Conservation (phyloP, 2,797 vertebrate species). For the Phataginus tricuspis region DNA sequence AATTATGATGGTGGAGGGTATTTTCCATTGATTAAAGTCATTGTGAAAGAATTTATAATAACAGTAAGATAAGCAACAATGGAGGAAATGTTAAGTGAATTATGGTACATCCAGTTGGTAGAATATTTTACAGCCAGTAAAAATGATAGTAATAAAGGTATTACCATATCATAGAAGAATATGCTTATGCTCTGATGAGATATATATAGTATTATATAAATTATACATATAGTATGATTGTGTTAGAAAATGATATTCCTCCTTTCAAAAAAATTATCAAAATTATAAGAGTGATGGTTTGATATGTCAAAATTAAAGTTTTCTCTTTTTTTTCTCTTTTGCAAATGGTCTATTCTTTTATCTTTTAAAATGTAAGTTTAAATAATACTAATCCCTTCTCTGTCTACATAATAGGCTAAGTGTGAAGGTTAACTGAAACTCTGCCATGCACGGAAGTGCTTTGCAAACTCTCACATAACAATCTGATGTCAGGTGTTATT, state of each 20-base stretch:
- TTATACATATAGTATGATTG: not conserved
- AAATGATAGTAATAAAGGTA: not conserved
- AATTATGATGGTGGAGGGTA: not conserved
- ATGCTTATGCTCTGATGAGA: not conserved
- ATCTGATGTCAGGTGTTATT: slow-evolving; percentile 11
- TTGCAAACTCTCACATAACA: not conserved
- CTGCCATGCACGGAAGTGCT: not conserved
- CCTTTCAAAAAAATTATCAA: not conserved
- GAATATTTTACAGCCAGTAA: not conserved
- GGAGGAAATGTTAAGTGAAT: not conserved
- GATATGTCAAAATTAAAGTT: not conserved
- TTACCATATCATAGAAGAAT: not conserved
- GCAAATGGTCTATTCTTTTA: not conserved
- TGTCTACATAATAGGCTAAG: not conserved
- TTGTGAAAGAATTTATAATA: not conserved
- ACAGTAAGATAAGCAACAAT: not conserved
- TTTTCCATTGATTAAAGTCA: not conserved
- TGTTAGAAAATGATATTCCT: not conserved
- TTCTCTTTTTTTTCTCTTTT: not conserved
- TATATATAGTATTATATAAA: too few species aligned
- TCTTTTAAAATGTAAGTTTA: not conserved
- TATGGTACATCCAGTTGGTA: not conserved
- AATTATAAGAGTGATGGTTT: not conserved
- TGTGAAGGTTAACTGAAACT: not conserved
- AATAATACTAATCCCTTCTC: not conserved